Evolutionary conservation across 2,113 vertebrate species (phyloP), one percentile per base, ranked within the genome.

Genomic region (Lepisosteus osseus): DNA sequence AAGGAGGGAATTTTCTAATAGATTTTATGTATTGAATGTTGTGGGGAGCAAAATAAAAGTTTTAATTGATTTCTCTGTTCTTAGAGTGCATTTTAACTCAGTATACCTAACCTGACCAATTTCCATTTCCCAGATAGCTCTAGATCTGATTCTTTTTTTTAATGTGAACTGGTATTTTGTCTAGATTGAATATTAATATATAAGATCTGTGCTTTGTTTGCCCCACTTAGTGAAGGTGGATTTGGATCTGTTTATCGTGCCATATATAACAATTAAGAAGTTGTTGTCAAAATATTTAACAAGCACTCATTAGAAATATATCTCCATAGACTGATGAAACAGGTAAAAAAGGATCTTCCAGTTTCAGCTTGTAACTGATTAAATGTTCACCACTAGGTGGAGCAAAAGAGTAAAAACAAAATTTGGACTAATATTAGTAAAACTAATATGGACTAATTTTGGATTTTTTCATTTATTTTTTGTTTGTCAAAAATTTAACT

Each of bases 251-350:
- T 99, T 14, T 99, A 98, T 71, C 92, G 93, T 79, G 96, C 96
- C 0, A 74, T 90, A 54, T 99, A 99, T 51, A 91, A 84, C 82
- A 94, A 95, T 7, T 93, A 98, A 85, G 95, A 98, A 29, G 96
- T 96, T 9, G 97, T 97, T 0, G 95, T 99, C 68, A 99, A 99
- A 88, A 90, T 99, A 77, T 99, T 99, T 84, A 98, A 97, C 87
- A 98, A 96, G 62, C 96, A 99, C 14, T 95, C 94, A 0, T 96
- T 96, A 8, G 83, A 88, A 17, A 83, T 92, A 12, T 84, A 92
- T 71, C 75, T 90, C 62, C 90, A 97, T 78, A 86, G 97, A 56
- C 93, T 99, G 41, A 86, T 99, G 17, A 90, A 97, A 96, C 97
- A 99, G 87, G 97, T 99, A 86, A 88, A 17, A 29, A 29, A 29